Base-by-base conservation (phyloP, 2,797 vertebrate genomes). In the Hydrocynus forskahlii region DNA sequence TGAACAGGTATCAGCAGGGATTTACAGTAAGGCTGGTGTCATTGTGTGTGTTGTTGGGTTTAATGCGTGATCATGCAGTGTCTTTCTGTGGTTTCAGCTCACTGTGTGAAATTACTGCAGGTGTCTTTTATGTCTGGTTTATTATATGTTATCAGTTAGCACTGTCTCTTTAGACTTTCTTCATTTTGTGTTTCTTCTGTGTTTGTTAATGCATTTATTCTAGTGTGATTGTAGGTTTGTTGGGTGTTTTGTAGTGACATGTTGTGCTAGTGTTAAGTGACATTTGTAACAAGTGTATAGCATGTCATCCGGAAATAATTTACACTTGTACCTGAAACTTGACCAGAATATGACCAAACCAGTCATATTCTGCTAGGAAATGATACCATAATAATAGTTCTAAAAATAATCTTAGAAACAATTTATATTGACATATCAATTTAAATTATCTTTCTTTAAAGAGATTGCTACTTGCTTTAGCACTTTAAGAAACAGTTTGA, bases 111-210 rank as follows among this genome's bases (percentile, higher is more conserved):
- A 7, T 25, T 48, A 45, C 21, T 73, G 50, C 29, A 23, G 45
- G 45, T 62, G 60, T 76, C 72, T 59, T 80, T 45, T 38, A 60
- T 74, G 71, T 80, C 50, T 75, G 17, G 38, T 29, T 40, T 35
- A n/a, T 74, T 40, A 63, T 50, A 9, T 76, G 45, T 71, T 54
- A 12, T 45, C 13, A 40, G 69, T 52, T 75, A 50, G 79, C 72
- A 75, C 68, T 63, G 54, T 23, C 52, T 74, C 52, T 68, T 52
- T 2, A 19, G 19, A 19, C 38, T n/a, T 63, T 54, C 43, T 70
- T 71, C 8, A 48, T 43, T 12, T 13, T 29, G 45, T 71, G 25
- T 38, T 5, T 4, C 54, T 76, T 43, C 55, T 63, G n/a, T 81
- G 52, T 38, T 57, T 12, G 19, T 73, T 57, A 12, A 13, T 57